These are phyloP conservation scores for Epizoanthus rinbou DNA, from an alignment of 92 coral and sea anemone genomes.

Conservation along the genomic window DNA sequence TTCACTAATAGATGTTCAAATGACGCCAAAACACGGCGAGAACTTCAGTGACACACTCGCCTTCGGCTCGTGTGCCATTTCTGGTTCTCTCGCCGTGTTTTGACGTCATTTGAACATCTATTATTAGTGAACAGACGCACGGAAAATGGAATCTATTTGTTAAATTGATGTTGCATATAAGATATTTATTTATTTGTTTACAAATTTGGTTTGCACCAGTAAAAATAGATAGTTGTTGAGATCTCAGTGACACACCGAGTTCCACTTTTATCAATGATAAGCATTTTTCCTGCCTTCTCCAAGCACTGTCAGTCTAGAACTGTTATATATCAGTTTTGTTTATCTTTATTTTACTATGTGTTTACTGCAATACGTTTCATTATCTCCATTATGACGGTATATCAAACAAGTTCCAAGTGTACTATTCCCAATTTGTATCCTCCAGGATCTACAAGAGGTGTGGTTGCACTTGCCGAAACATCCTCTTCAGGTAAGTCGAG, in stretches of 20 bases:
- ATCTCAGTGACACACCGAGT: neutral
- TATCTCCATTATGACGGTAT: neutral
- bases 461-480: conserved; percentile 76
- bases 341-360: neutral
- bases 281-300: no score
- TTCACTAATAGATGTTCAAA: no score
- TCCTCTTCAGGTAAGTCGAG: conserved; percentile 79
- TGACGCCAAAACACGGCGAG: no score
- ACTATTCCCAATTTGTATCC: neutral
- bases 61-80: no score
- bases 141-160: no score
- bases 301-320: no score
- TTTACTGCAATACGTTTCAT: neutral
- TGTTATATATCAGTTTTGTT: neutral
- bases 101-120: no score
- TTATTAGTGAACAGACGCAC: no score
- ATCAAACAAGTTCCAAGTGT: neutral
- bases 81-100: no score
- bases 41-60: no score
- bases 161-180: neutral
- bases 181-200: no score
- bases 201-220: neutral
- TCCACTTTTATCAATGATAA: neutral
- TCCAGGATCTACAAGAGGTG: conserved; percentile 67
- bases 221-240: neutral